A percentile compares a stretch with the other conserved stretches of the same genome.
phyloP scores from a whole-genome alignment of 2,888 invertebrate species.

The Lissonota sp. region DNA sequence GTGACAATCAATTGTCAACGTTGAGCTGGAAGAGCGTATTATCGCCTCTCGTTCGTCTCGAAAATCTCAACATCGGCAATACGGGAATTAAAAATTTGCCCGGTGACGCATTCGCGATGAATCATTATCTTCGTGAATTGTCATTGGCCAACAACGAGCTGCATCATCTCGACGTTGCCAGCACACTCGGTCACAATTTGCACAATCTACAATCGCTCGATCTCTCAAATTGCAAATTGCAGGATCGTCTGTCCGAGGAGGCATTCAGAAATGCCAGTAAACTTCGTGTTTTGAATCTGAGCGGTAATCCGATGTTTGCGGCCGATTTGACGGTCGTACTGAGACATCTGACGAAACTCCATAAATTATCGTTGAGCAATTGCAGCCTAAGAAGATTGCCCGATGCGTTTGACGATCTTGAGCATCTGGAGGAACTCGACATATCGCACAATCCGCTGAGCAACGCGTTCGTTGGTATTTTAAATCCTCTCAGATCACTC shows the following conservation, averaged over 20 bases:
- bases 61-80: slow-evolving; percentile 87
- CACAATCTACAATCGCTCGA: slow-evolving; percentile 88
- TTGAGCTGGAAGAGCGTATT: slow-evolving; percentile 87
- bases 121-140: slow-evolving; percentile 87
- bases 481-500: slow-evolving; percentile 88
- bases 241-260: slow-evolving; percentile 88
- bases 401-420: slow-evolving; percentile 88
- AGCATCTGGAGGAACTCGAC: slow-evolving; percentile 88
- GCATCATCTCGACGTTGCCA: slow-evolving; percentile 87
- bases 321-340: slow-evolving; percentile 88
- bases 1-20: slow-evolving; percentile 86
- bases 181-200: slow-evolving; percentile 87
- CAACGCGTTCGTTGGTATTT: slow-evolving; percentile 88
- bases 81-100: slow-evolving; percentile 87
- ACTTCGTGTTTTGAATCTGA: slow-evolving; percentile 87
- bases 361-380: slow-evolving; percentile 88
- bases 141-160: slow-evolving; percentile 88
- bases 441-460: slow-evolving; percentile 89
- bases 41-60: slow-evolving; percentile 86
- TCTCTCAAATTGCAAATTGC: slow-evolving; percentile 88
- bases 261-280: slow-evolving; percentile 89
- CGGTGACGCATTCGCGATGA: slow-evolving; percentile 88
- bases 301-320: slow-evolving; percentile 89
- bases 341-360: slow-evolving; percentile 87
- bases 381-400: slow-evolving; percentile 88